Conservation (phyloP, 2,113 vertebrate species). For the Actenoides hombroni region DNA sequence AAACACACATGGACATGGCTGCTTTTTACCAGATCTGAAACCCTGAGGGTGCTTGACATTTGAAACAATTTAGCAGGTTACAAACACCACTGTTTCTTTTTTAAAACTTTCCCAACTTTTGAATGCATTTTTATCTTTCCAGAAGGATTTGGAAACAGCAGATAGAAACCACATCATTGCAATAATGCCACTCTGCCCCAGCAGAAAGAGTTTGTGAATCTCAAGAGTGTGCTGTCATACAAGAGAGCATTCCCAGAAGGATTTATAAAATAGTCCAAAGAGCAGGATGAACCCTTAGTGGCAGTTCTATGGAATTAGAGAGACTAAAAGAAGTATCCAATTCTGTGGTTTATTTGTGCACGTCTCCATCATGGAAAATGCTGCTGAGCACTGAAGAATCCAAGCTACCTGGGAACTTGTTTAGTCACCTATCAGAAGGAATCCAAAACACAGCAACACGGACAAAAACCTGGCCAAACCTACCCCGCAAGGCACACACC, state of each 20-base stretch:
- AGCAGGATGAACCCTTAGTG: neutral
- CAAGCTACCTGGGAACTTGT: neutral
- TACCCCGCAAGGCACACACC: neutral
- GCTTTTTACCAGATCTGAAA: neutral
- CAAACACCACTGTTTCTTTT: neutral
- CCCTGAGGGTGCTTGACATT: neutral
- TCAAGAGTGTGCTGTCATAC: neutral
- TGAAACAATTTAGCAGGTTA: neutral
- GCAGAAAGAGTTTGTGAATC: neutral
- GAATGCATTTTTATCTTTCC: neutral
- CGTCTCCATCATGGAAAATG: neutral
- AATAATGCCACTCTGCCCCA: fast-evolving
- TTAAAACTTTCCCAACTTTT: neutral
- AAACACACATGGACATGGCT: neutral
- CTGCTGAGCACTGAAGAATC: neutral
- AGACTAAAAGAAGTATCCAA: neutral
- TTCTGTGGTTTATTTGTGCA: fast-evolving
- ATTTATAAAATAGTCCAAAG: neutral
- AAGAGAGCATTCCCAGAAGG: neutral
- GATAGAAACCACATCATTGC: neutral
- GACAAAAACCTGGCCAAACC: neutral
- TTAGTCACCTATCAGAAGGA: neutral
- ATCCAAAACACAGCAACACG: neutral
- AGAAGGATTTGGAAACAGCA: neutral
- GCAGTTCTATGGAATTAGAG: neutral